phyloP scores from a whole-genome alignment of 37 sponge, comb jelly and placozoan genomes.

The Theonella swinhoei region DNA sequence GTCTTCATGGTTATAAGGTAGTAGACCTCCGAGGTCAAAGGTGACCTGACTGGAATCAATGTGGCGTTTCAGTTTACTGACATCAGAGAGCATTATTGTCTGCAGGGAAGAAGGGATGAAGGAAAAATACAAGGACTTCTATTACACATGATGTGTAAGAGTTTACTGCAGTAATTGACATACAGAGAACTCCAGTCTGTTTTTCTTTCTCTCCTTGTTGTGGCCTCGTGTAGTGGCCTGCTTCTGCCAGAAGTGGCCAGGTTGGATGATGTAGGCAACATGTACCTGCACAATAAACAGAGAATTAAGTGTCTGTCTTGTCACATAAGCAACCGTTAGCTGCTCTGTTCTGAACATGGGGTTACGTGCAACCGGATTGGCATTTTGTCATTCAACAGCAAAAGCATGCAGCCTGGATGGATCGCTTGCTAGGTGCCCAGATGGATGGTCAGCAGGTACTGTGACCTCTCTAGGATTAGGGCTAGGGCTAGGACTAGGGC shows the following conservation, averaged over 20 bases:
- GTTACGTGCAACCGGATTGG: too few relatives aligned
- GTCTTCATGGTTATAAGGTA: conserved; percentile 83
- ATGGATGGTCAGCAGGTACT: too few relatives aligned
- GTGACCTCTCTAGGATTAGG: too few relatives aligned
- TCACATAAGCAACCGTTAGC: too few relatives aligned
- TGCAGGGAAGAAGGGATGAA: conserved; percentile 10
- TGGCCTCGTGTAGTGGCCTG: conserved; percentile 39
- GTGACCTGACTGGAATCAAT: conserved; percentile 75
- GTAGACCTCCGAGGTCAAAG: conserved; percentile 72
- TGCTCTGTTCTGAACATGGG: too few relatives aligned
- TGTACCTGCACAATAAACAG: conserved; percentile 40
- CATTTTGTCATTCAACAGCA: too few relatives aligned
- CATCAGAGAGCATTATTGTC: conserved; percentile 52
- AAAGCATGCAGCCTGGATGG: too few relatives aligned
- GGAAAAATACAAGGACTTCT: background rate
- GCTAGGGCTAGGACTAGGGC: too few relatives aligned
- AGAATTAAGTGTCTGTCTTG: too few relatives aligned
- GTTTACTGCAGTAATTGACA: background rate
- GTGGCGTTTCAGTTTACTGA: conserved; percentile 69
- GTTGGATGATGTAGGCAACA: conserved; percentile 72
- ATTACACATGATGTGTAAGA: background rate
- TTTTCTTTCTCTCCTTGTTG: conserved; percentile 70
- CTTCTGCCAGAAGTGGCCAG: conserved; percentile 74
- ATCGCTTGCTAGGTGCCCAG: too few relatives aligned
- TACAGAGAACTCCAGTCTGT: conserved; percentile 69